Percentiles rank a stretch among this genome's conserved stretches.
phyloP scores from a whole-genome alignment of 1,140 invertebrate genomes.

The Zeugodacus cucurbitae region DNA sequence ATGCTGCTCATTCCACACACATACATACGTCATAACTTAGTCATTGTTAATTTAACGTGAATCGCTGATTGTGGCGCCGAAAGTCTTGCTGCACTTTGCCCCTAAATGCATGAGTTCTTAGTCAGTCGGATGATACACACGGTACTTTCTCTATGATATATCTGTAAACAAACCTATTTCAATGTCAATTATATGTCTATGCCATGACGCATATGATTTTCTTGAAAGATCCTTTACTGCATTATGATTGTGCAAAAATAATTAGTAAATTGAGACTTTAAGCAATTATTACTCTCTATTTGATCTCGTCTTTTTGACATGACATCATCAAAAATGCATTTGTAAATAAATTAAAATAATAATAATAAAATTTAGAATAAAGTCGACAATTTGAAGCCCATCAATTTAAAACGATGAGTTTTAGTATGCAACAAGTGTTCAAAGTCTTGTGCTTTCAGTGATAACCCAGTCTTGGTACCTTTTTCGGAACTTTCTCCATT shows the following conservation, averaged over 20 bases:
- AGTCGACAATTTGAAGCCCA: no score
- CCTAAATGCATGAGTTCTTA: neutral
- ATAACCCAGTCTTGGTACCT: no score
- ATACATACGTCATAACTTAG: neutral
- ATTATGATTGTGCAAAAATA: neutral
- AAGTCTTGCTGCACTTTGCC: neutral
- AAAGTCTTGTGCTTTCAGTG: no score
- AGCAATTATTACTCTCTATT: no score
- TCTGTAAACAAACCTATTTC: neutral
- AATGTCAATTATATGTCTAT: neutral
- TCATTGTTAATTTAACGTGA: neutral
- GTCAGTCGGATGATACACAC: neutral
- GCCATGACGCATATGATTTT: neutral
- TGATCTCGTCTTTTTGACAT: no score
- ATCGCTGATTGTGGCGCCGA: neutral
- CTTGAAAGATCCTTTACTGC: neutral
- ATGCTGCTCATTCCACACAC: neutral
- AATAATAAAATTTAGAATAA: no score
- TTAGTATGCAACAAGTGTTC: no score
- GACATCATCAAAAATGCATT: no score
- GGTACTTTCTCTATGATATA: neutral
- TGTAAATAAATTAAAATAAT: no score
- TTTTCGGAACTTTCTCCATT: no score
- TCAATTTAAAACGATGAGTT: no score
- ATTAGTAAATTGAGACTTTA: neutral